Evolutionary conservation across 2,113 vertebrate genomes (phyloP), one percentile per base, ranked within the genome.

Genomic region (Gorsachius goisagi): DNA sequence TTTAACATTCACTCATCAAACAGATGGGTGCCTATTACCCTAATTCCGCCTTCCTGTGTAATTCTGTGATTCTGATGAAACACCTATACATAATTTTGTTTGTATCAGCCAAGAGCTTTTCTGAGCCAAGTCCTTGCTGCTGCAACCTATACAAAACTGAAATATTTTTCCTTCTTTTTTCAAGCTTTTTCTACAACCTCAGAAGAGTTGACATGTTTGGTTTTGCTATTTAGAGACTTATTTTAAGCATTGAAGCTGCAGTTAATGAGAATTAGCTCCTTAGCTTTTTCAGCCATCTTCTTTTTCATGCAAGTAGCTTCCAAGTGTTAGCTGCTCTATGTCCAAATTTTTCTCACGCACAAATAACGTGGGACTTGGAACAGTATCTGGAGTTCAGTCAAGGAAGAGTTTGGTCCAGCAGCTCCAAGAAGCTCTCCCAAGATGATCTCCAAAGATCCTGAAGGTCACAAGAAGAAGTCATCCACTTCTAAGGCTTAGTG

Each of bases 201-300:
- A 26, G 60, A 95, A 89, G 88, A 88, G 67, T 79, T 86, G 56
- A 44, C 23, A 12, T 81, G 86, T 58, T 93, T 93, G 63, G 41
- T 83, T 78, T 88, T 91, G 49, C 71, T 77, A 21, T 90, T 76
- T 66, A 66, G 71, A 80, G 67, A 90, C 13, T 89, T 49, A 8
- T 24, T 85, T 78, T 66, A 77, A 68, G 82, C 66, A 56, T 82
- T 78, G 18, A 63, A 45, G 56, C 71, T 97, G 85, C 78, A 90
- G 93, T 89, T 96, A 86, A 32, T 30, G 7, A 79, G 56, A 89
- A 79, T 66, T 92, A 69, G 39, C 81, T 96, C 91, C 90, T 63
- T 76, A 60, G 49, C 60, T 94, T 97, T 97, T 97, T 95, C 95
- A 94, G 76, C 15, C 18, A 58, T 88, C 74, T 91, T 75, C 28